Base-by-base conservation (phyloP, 2,113 vertebrate species). In the Sander vitreus region DNA sequence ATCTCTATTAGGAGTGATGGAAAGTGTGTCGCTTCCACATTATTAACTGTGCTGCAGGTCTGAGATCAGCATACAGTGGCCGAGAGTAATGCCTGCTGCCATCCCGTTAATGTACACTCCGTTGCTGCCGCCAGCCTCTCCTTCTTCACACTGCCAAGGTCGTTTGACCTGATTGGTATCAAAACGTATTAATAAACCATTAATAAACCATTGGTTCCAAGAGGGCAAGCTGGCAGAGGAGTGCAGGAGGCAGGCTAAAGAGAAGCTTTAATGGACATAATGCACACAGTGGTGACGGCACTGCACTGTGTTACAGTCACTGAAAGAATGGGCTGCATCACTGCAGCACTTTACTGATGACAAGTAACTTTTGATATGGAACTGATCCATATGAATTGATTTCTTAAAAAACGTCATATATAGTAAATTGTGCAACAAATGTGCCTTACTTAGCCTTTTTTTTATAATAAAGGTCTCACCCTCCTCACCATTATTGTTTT, bases 1-100 rank as follows among this genome's bases (percentile, higher is more conserved):
- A 90, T 93, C 92, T 93, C 84, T 93, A 92, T 93, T 93, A 93
- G 79, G 71, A 89, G 43, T 89, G 87, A 91, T 86, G 81, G 86
- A 94, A 91, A 58, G 54, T 43, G 58, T 88, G 92, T 79, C 76
- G 36, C 21, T 36, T 81, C 73, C 64, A 73, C 70, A 70, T 94
- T 91, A 89, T 95, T 91, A 94, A 92, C 89, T 74, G 45, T n/a
- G 76, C 21, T 43, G 82, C 73, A 62, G 81, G 74, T 71, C 73
- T 86, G 55, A 76, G 73, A 84, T 64, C 78, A 68, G 84, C 86
- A 82, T 79, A 3, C 72, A 23, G 51, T 65, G 73, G 13, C 47
- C 23, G 76, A 94, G 63, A 91, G 39, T 88, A 80, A 90, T 88
- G 79, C 73, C 78, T 51, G 65, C 86, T 19, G 68, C 15, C 27